Evolutionary conservation across 2,113 vertebrate genomes (phyloP).

Genomic region (Riparia riparia): DNA sequence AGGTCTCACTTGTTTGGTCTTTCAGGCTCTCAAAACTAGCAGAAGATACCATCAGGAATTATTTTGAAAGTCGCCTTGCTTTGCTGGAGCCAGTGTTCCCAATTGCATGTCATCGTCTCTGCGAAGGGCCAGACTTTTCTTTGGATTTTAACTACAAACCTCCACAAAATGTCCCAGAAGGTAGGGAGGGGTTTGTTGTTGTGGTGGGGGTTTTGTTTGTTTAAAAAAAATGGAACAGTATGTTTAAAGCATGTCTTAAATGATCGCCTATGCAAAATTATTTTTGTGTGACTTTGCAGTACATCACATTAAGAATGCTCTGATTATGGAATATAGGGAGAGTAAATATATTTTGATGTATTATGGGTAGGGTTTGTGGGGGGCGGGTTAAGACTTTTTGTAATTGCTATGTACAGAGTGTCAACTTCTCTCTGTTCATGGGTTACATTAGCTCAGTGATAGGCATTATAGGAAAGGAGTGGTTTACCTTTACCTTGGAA

Average conservation of each 20-base stretch:
- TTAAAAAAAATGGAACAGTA: background rate
- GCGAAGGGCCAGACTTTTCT: constrained; percentile 94
- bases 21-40: constrained; percentile 89
- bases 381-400: background rate
- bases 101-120: constrained; percentile 91
- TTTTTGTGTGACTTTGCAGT: background rate
- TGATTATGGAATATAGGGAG: background rate
- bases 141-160: constrained; percentile 89
- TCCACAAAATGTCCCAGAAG: constrained; percentile 84
- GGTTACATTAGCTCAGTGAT: background rate
- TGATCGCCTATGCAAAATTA: background rate
- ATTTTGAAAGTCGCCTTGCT: constrained; percentile 89
- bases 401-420: background rate
- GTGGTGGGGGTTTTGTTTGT: background rate
- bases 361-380: background rate
- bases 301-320: background rate
- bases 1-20: background rate
- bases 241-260: background rate
- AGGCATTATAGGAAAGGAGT: background rate
- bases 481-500: background rate
- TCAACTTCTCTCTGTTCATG: background rate
- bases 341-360: background rate
- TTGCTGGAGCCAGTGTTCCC: constrained; percentile 92
- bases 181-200: constrained; percentile 67
- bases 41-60: constrained; percentile 89